phyloP scores from a whole-genome alignment of 2,888 invertebrate genomes.

The Tanytarsus gracilentus region DNA sequence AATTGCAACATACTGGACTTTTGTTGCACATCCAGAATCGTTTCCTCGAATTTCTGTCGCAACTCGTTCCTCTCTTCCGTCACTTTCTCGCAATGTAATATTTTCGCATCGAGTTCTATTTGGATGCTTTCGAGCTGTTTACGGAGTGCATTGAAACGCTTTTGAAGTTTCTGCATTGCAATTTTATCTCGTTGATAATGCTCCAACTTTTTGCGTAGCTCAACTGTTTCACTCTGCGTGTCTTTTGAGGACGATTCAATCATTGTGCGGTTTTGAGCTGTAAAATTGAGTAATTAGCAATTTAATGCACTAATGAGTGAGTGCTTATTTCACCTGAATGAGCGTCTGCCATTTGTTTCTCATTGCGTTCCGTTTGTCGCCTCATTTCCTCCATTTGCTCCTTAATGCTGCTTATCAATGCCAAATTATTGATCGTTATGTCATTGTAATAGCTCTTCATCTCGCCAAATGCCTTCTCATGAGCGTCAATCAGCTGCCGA shows the following conservation, averaged over 20 bases:
- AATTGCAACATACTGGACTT: slow-evolving; percentile 69
- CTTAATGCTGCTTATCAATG: slow-evolving; percentile 81
- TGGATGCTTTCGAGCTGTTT: slow-evolving; percentile 53
- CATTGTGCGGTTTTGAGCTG: slow-evolving; percentile 63
- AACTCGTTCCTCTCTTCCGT: slow-evolving; percentile 68
- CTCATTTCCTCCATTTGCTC: slow-evolving; percentile 69
- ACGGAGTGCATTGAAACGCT: slow-evolving; percentile 37
- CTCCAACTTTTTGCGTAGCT: slow-evolving; percentile 64
- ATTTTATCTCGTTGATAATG: slow-evolving; percentile 80
- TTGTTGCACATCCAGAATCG: slow-evolving; percentile 80
- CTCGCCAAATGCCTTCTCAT: slow-evolving; percentile 77
- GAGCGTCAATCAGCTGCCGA: slow-evolving; percentile 65
- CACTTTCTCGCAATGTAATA: slow-evolving; percentile 69
- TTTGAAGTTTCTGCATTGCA: slow-evolving; percentile 49
- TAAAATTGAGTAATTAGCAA: slow-evolving; percentile 36
- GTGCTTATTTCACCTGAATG: not conserved
- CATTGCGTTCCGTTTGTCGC: slow-evolving; percentile 69
- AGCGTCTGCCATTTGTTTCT: slow-evolving; percentile 49
- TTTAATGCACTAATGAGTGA: not conserved
- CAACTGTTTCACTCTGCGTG: slow-evolving; percentile 60
- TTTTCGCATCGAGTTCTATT: slow-evolving; percentile 59
- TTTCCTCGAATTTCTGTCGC: slow-evolving; percentile 67
- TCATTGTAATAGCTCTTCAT: slow-evolving; percentile 94
- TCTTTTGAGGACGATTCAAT: slow-evolving; percentile 59
- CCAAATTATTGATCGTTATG: slow-evolving; percentile 85